These are phyloP conservation scores for Dilophus febrilis DNA, from an alignment of 2,888 invertebrate species.

Conservation along the genomic window DNA sequence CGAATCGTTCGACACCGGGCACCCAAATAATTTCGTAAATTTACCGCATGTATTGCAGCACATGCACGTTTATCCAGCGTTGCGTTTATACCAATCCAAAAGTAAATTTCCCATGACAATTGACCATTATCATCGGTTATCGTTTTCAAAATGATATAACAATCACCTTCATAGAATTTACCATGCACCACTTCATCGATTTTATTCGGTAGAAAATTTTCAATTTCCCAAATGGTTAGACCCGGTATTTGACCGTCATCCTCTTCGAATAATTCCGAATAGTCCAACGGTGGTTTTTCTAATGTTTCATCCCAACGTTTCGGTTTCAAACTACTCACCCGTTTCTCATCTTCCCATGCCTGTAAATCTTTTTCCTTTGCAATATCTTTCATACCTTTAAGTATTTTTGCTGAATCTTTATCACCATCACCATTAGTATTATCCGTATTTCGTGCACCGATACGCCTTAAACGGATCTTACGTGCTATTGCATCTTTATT, in stretches of 20 bases:
- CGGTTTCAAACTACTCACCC: slow-evolving; percentile 42
- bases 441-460: slow-evolving; percentile 46
- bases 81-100: slow-evolving; percentile 95
- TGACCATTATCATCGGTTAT: slow-evolving; percentile 66
- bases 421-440: slow-evolving; percentile 36
- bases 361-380: slow-evolving; percentile 61
- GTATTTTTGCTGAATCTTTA: slow-evolving; percentile 74
- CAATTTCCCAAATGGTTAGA: slow-evolving; percentile 95
- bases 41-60: slow-evolving; percentile 89
- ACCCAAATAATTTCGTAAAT: slow-evolving; percentile 87
- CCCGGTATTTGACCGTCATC: slow-evolving; percentile 88
- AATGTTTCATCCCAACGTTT: slow-evolving; percentile 93
- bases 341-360: slow-evolving; percentile 43
- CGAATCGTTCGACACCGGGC: slow-evolving; percentile 86
- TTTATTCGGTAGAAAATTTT: slow-evolving; percentile 93
- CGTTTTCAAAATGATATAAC: slow-evolving; percentile 92
- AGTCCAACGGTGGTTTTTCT: slow-evolving; percentile 89
- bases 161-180: slow-evolving; percentile 98
- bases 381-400: slow-evolving; percentile 55
- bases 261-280: slow-evolving; percentile 92
- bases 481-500: slow-evolving; percentile 93
- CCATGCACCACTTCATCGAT: slow-evolving; percentile 89
- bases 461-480: slow-evolving; percentile 72
- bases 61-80: slow-evolving; percentile 46
- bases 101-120: slow-evolving; percentile 89